Evolutionary conservation across 2,888 invertebrate genomes (phyloP).

Genomic region (Iselma pallidipennis): DNA sequence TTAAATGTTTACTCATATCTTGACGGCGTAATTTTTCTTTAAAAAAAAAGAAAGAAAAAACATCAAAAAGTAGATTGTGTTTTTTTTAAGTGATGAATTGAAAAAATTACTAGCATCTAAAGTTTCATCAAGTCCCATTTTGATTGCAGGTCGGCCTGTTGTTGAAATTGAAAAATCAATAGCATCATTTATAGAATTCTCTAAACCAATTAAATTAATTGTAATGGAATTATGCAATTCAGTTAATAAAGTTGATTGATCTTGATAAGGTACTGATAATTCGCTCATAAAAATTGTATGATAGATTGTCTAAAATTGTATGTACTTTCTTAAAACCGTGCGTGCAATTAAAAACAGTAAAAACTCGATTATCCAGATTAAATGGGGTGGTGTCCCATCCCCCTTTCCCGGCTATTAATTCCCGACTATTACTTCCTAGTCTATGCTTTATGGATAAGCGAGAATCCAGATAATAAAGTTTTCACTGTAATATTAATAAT

Average conservation of each 20-base stretch:
- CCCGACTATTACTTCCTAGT: too few relatives aligned
- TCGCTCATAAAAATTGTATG: slow-evolving; percentile 71
- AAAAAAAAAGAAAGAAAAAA: slow-evolving; percentile 23
- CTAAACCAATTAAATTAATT: slow-evolving; percentile 62
- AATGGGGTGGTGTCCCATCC: too few relatives aligned
- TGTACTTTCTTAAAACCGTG: too few relatives aligned
- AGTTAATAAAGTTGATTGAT: slow-evolving; percentile 59
- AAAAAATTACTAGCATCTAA: slow-evolving; percentile 70
- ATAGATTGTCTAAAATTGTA: slow-evolving; percentile 66
- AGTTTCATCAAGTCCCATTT: slow-evolving; percentile 72
- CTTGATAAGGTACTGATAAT: slow-evolving; percentile 61
- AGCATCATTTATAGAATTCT: slow-evolving; percentile 72
- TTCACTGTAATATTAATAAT: slow-evolving; percentile 7
- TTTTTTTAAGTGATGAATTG: background rate
- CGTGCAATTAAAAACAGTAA: too few relatives aligned
- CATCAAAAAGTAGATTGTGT: background rate
- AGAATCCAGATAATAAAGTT: too few relatives aligned
- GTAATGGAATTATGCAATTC: slow-evolving; percentile 59
- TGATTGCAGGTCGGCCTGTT: slow-evolving; percentile 72
- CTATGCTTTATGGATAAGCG: too few relatives aligned
- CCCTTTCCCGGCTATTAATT: too few relatives aligned
- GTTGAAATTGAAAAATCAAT: slow-evolving; percentile 67
- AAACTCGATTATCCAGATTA: too few relatives aligned
- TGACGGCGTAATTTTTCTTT: slow-evolving; percentile 72
- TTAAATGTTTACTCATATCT: slow-evolving; percentile 72